These are phyloP conservation scores for Pogonognathellus flavescens DNA, from an alignment of 1,140 invertebrate species.

Conservation along the genomic window DNA sequence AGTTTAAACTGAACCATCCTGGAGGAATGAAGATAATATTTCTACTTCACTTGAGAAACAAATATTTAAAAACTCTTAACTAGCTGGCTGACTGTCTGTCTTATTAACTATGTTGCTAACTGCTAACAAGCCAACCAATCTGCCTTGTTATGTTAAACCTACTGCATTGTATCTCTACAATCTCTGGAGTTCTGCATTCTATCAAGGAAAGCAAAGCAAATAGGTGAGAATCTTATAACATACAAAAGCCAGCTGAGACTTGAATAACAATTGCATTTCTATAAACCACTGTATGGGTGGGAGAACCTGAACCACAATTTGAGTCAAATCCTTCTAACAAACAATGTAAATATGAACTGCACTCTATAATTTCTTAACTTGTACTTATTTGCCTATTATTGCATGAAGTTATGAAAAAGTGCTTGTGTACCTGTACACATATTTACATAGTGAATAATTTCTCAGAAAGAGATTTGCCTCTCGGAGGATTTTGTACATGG, in stretches of 20 bases:
- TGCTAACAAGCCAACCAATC: slow-evolving; percentile 22
- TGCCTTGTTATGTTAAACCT: neutral
- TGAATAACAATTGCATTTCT: neutral
- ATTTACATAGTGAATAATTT: neutral
- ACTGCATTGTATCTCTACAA: no score
- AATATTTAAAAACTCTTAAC: slow-evolving; percentile 42
- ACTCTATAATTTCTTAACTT: slow-evolving; percentile 7
- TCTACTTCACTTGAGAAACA: slow-evolving; percentile 22
- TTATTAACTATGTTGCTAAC: slow-evolving; percentile 15
- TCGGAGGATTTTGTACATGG: neutral
- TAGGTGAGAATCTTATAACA: neutral
- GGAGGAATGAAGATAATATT: slow-evolving; percentile 42
- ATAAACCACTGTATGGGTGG: slow-evolving; percentile 15
- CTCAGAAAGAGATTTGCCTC: neutral
- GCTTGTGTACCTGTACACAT: neutral
- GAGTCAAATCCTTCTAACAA: slow-evolving; percentile 3
- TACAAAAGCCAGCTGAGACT: neutral
- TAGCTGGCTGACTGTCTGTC: slow-evolving; percentile 40
- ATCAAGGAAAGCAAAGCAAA: slow-evolving; percentile 22
- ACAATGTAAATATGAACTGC: slow-evolving; percentile 34
- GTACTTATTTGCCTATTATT: neutral
- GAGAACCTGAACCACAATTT: slow-evolving; percentile 21
- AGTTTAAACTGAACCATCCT: slow-evolving; percentile 39
- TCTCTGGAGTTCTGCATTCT: neutral
- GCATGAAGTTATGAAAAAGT: slow-evolving; percentile 15